Evolutionary conservation across 2,797 vertebrate genomes (phyloP).

Genomic region (Alfaro cultratus): DNA sequence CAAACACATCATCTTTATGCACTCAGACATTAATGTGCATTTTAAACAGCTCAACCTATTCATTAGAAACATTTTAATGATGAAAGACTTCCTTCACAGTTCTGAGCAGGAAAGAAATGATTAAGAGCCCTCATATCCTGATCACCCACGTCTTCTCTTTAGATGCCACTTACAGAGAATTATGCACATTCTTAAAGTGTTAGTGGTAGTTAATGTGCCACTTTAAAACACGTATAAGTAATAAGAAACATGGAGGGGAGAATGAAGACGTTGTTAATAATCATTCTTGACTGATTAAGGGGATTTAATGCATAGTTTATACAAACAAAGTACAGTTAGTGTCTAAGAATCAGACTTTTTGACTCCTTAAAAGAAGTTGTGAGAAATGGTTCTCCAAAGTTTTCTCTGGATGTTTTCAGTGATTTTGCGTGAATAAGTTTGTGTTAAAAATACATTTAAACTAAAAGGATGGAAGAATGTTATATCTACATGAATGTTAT

Average conservation of each 20-base stretch:
- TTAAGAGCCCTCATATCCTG: constrained; percentile 51
- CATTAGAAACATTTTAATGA: constrained; percentile 53
- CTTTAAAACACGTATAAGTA: constrained; percentile 39
- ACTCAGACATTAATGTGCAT: constrained; percentile 34
- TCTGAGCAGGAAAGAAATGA: constrained; percentile 51
- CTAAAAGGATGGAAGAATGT: neutral
- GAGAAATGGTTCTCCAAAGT: neutral
- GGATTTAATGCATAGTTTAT: neutral
- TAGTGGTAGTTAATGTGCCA: constrained; percentile 44
- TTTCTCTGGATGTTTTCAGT: neutral
- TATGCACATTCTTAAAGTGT: constrained; percentile 51
- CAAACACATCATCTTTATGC: constrained; percentile 26
- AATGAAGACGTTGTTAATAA: constrained; percentile 16
- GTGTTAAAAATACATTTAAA: neutral
- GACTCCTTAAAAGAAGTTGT: neutral
- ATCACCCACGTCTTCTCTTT: constrained; percentile 47
- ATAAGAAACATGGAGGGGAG: constrained; percentile 20
- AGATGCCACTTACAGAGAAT: constrained; percentile 40
- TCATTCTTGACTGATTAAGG: constrained; percentile 7
- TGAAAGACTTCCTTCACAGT: constrained; percentile 39
- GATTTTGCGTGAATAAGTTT: neutral
- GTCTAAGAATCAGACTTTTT: neutral
- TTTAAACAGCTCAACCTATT: constrained; percentile 44
- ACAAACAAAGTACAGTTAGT: neutral
- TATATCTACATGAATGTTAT: neutral